Conservation (phyloP, 2,113 vertebrate genomes). For the Gasterosteus nipponicus region DNA sequence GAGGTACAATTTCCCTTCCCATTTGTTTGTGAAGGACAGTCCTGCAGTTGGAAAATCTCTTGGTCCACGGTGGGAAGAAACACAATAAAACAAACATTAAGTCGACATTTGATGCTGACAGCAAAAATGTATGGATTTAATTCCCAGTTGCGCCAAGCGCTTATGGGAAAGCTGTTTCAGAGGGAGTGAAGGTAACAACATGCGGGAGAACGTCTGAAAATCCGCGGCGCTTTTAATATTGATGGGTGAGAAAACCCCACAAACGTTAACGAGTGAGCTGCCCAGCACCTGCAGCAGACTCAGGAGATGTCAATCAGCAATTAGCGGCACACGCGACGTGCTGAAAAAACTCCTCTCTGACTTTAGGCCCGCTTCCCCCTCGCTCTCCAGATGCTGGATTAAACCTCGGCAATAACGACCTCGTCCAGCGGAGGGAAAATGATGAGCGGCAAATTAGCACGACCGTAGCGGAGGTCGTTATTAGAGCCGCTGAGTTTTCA, state of each 20-base stretch:
- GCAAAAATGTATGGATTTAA: constrained; percentile 14
- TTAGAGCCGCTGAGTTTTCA: constrained; percentile 59
- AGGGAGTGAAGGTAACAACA: constrained; percentile 17
- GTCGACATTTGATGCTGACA: not conserved
- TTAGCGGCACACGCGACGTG: constrained; percentile 18
- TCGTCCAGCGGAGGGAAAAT: constrained; percentile 27
- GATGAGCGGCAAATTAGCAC: constrained; percentile 69
- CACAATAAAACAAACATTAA: constrained; percentile 12
- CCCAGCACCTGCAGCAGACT: constrained; percentile 62
- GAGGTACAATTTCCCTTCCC: not conserved
- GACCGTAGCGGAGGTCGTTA: constrained; percentile 71
- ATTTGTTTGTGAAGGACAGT: not conserved
- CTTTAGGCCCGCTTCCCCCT: constrained; percentile 34
- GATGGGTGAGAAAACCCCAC: constrained; percentile 16
- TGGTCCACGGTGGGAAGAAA: not conserved
- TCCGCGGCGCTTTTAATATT: constrained; percentile 32
- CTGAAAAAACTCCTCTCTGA: constrained; percentile 13
- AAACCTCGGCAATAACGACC: constrained; percentile 44
- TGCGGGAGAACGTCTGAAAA: constrained; percentile 4
- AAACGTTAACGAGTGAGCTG: constrained; percentile 52
- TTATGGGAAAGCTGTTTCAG: not conserved
- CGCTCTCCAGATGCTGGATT: constrained; percentile 49
- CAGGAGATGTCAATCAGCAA: constrained; percentile 51
- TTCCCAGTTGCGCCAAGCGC: constrained; percentile 21
- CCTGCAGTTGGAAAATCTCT: not conserved